Percentiles rank a stretch among this genome's conserved stretches.
phyloP scores from a whole-genome alignment of 1,140 invertebrate genomes.

The Pogonognathellus flavescens region DNA sequence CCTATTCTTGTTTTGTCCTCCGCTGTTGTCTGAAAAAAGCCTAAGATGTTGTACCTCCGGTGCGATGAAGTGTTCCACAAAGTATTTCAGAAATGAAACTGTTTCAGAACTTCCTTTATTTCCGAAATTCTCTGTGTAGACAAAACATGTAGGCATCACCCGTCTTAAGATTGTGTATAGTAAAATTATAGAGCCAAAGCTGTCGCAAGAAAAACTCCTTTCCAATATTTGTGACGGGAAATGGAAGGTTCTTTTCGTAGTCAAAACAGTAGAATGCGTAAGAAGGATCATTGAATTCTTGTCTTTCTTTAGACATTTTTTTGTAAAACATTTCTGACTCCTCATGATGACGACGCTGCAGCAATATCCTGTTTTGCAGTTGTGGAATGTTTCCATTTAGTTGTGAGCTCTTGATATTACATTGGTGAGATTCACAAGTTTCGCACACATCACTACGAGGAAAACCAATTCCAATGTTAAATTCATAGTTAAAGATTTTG shows the following conservation, averaged over 20 bases:
- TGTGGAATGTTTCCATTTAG: too few relatives aligned
- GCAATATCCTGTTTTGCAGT: too few relatives aligned
- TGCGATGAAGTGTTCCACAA: neutral
- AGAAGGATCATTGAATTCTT: too few relatives aligned
- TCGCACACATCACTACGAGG: too few relatives aligned
- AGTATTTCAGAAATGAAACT: neutral
- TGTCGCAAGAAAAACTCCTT: neutral
- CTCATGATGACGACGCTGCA: too few relatives aligned
- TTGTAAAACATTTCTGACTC: too few relatives aligned
- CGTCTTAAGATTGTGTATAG: neutral
- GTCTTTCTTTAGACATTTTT: too few relatives aligned
- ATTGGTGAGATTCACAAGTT: too few relatives aligned
- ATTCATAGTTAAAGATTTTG: too few relatives aligned
- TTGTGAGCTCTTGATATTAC: too few relatives aligned
- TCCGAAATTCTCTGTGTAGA: conserved; percentile 20
- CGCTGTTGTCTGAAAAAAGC: conserved; percentile 36
- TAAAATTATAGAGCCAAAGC: neutral
- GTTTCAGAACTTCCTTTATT: conserved; percentile 43
- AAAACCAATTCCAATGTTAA: too few relatives aligned
- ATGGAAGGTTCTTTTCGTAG: neutral
- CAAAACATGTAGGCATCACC: conserved; percentile 3
- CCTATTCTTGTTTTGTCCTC: conserved; percentile 44
- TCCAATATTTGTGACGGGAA: neutral
- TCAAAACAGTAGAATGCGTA: neutral
- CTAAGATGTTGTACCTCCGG: neutral